Evolutionary conservation across 2,888 invertebrate species (phyloP), one percentile per base, ranked within the genome.

Genomic region (Trichopoda pennipes): DNA sequence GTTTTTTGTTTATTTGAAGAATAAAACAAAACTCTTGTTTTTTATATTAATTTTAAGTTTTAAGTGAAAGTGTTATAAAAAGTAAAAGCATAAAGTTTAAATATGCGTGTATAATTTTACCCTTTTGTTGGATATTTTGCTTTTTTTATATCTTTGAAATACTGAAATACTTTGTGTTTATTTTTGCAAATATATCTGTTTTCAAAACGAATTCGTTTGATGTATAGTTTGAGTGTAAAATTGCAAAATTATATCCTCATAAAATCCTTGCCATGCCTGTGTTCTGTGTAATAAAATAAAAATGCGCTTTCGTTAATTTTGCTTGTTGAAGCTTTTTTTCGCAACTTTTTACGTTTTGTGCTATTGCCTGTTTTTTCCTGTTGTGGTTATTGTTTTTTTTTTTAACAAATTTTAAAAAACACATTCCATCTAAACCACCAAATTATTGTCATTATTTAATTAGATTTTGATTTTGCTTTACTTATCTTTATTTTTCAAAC

Each of bases 41-140:
- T 51, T 21, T 19, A 2, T 21, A 12, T 51, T 61, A 16, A 44
- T 35, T 60, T 44, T 49, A 19, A 88, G 89, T 88, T 60, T 51
- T 60, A 9, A 88, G 89, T 88, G 89, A 89, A 89, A 89, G 89
- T 89, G 86, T 87, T 87, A 84, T 85, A 85, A 84, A 86, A 86
- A 87, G 85, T 85, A 87, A 87, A 87, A 87, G 86, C 84, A 69
- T 80, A 73, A 72, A 53, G 21, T 55, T 10, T 28, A 23, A 32
- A 63, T 44, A 51, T 82, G 64, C 55, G 79, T 61, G 42, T 70
- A n/a, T 63, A 32, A 9, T 35, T 38, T 63, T 44, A 42, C 28
- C 51, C 61, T 47, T 53, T 53, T 64, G 76, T 64, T 55, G 19
- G 58, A 16, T 23, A 44, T 58, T 64, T 47, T 38, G 28, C 42